Base-by-base conservation (phyloP, 2,113 vertebrate genomes). In the Oncorhynchus tshawytscha region DNA sequence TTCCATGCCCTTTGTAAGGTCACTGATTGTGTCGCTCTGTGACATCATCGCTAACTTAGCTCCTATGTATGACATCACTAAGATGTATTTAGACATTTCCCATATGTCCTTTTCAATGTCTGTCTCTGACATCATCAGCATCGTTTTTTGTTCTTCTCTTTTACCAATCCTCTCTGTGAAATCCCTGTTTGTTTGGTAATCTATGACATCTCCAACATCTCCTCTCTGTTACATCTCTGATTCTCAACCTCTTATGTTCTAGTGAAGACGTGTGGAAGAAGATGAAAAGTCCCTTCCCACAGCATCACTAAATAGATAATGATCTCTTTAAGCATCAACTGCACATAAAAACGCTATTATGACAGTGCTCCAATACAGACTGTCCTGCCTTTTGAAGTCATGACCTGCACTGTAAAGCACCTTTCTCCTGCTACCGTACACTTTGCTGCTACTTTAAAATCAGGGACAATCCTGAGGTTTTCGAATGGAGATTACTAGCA, bases 241-340 rank as follows among this genome's bases (percentile, higher is more conserved):
- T 24, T 70, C 7, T 71, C 27, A 67, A 27, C 84, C 3, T 51
- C 69, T 70, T 51, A 11, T 84, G 78, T 80, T 88, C 29, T 60
- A 91, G 90, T 91, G 84, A 90, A 72, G 29, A 83, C 20, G 68
- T 45, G 20, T 60, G 59, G 20, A 12, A 22, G 59, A 60, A 20
- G 59, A 60, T 60, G 51, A 57, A n/a, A 1, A 51, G 49, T 51
- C 39, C 25, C 54, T 1, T 74, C 59, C 39, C 24, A 22, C 39
- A 60, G 48, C 18, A 54, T 66, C 1, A 57, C 22, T 70, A 60
- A 22, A 72, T 22, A 69, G 84, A 69, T 65, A 71, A 77, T 66
- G 71, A 84, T 75, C 49, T 78, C 9, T 22, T 15, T 15, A 24
- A 34, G 29, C 60, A n/a, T 7, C 51, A 16, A 20, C 25, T 45